These are phyloP conservation scores for Cardiocondyla obscurior DNA, from an alignment of 1,140 invertebrate species.

Conservation along the genomic window DNA sequence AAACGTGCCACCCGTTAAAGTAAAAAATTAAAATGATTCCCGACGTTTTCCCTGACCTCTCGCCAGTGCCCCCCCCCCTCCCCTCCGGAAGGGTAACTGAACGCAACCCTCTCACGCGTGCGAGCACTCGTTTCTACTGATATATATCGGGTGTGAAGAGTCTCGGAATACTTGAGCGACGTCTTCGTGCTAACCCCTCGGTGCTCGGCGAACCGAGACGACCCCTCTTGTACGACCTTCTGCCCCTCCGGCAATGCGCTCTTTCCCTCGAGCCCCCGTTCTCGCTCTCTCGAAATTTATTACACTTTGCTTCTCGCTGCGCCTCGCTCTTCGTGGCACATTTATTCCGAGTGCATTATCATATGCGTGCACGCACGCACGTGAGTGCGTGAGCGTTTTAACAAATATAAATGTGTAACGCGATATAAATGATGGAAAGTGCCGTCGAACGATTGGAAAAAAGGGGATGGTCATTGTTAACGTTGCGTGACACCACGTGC, in stretches of 20 bases:
- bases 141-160: conserved; percentile 31
- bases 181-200: conserved; percentile 36
- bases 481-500: not conserved
- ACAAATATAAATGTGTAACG: conserved; percentile 17
- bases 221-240: conserved; percentile 34
- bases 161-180: conserved; percentile 37
- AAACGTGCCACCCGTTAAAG: not conserved
- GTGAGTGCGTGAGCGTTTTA: not conserved
- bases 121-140: conserved; percentile 21
- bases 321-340: conserved; percentile 14
- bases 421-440: conserved; percentile 18
- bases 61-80: not conserved
- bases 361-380: not conserved
- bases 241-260: conserved; percentile 13
- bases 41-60: not conserved
- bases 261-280: not conserved
- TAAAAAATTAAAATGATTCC: conserved; percentile 13
- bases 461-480: not conserved
- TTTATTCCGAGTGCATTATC: conserved; percentile 34
- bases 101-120: conserved; percentile 14
- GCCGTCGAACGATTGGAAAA: not conserved
- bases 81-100: not conserved
- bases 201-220: conserved; percentile 20
- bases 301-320: conserved; percentile 15
- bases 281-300: conserved; percentile 34